A percentile compares a stretch with the other conserved stretches of the same genome.
Evolutionary conservation across 2,797 vertebrate species (phyloP).

Genomic region (Anniella stebbinsi): DNA sequence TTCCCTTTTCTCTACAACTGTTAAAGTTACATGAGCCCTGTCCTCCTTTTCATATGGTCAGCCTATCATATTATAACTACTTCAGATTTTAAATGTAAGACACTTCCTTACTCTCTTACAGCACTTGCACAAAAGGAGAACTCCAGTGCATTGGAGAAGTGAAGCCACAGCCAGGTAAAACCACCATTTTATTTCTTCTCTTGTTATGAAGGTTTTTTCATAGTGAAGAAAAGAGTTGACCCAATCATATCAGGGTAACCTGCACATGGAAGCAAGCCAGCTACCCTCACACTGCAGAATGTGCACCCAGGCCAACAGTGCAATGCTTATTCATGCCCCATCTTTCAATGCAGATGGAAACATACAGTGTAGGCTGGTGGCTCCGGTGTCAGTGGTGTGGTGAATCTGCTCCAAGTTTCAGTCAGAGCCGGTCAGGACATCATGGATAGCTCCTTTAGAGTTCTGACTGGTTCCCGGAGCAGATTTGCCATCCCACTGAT

Average conservation of each 20-base stretch:
- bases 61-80: not conserved
- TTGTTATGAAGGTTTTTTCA: not conserved
- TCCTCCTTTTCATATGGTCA: no score
- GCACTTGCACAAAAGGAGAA: slow-evolving; percentile 84
- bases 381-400: no score
- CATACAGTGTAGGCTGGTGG: no score
- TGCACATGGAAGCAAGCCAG: not conserved
- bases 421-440: no score
- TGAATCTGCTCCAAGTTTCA: no score
- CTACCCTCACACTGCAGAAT: not conserved
- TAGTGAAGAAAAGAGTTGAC: not conserved
- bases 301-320: no score
- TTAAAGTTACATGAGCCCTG: no score
- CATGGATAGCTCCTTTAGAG: no score
- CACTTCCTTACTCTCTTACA: slow-evolving; percentile 57
- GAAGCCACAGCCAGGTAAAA: slow-evolving; percentile 65
- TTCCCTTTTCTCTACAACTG: no score
- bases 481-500: no score
- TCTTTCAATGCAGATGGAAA: not conserved
- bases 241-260: not conserved
- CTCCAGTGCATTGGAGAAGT: slow-evolving; percentile 84
- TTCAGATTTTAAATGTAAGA: not conserved
- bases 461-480: no score
- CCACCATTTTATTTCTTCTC: slow-evolving; percentile 34
- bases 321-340: not conserved